Base-by-base conservation (phyloP, 1,140 invertebrate genomes). In the Drosophila novamexicana region DNA sequence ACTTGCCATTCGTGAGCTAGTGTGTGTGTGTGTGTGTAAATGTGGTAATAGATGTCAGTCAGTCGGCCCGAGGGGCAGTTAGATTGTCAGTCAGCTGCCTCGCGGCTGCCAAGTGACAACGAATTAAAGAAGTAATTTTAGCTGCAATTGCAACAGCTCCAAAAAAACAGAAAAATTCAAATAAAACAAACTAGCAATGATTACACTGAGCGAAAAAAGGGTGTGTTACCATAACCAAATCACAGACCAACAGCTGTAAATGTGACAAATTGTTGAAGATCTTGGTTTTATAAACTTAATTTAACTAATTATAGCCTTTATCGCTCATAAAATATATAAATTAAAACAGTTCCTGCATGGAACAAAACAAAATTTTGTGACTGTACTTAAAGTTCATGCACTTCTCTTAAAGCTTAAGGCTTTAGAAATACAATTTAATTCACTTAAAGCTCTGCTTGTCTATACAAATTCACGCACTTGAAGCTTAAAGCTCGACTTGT, bases 41-140 rank as follows among this genome's bases (percentile, higher is more conserved):
- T 77, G 66, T 73, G 70, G 70, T 73, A 73, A 77, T 75, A 75
- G 65, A 69, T 47, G 42, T 77, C 75, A 77, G 75, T 75, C 72
- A 69, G 71, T 56, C 71, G 59, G 64, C 67, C 63, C 49, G 53
- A 45, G 44, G 69, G 71, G 59, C 68, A 63, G 62, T 64, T 53
- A 64, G 49, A 52, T 53, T 52, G 61, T 67, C 70, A 53, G 56
- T 63, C 47, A 63, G 61, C 44, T 53, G 45, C 50, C 66, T 62
- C 66, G 22, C 36, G 45, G 32, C 36, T 49, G 12, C 40, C 66
- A 67, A 76, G 63, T 63, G 81, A 75, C 82, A 72, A 83, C 76
- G 71, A 85, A 86, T 79, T 85, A 69, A 86, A 59, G 67, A 82
- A 69, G 86, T 88, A 83, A 82, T 82, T 86, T 74, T 67, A 70